phyloP scores from a whole-genome alignment of 2,888 invertebrate species.

The Ashinkailepas kermadecensis region DNA sequence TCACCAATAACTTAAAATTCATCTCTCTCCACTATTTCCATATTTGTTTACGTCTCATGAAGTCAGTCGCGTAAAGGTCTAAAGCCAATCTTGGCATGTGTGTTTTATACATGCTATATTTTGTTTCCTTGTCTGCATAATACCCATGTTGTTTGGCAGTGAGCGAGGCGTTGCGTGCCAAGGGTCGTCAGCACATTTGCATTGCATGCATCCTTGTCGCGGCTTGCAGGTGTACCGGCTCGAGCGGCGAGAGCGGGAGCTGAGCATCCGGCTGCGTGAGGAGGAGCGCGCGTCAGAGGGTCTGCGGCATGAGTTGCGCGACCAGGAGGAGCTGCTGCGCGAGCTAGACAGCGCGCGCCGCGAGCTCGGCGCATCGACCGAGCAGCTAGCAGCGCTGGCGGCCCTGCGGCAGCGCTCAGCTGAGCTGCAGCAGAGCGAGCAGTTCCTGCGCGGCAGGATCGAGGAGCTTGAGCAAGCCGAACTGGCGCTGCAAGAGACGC shows the following conservation, averaged over 20 bases:
- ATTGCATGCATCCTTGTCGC: too few species aligned
- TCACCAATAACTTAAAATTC: too few species aligned
- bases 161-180: too few species aligned
- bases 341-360: slow-evolving; percentile 38
- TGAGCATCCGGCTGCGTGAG: slow-evolving; percentile 20
- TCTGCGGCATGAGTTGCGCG: slow-evolving; percentile 30
- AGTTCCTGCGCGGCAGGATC: slow-evolving; percentile 24
- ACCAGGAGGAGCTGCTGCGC: slow-evolving; percentile 34
- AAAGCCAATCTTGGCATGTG: too few species aligned
- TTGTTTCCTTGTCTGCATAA: too few species aligned
- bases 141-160: too few species aligned
- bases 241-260: slow-evolving; percentile 19
- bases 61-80: too few species aligned
- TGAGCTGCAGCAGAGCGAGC: slow-evolving; percentile 17
- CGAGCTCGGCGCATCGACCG: slow-evolving; percentile 11
- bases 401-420: neutral
- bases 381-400: neutral
- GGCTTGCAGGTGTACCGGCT: neutral
- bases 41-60: too few species aligned
- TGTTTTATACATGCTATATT: too few species aligned
- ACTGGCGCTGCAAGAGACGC: slow-evolving; percentile 29
- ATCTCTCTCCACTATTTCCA: neutral
- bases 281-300: slow-evolving; percentile 6
- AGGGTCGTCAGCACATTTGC: too few species aligned
- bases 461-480: slow-evolving; percentile 31